These are phyloP conservation scores for Piprites chloris DNA, from an alignment of 2,113 vertebrate genomes.

Conservation along the genomic window DNA sequence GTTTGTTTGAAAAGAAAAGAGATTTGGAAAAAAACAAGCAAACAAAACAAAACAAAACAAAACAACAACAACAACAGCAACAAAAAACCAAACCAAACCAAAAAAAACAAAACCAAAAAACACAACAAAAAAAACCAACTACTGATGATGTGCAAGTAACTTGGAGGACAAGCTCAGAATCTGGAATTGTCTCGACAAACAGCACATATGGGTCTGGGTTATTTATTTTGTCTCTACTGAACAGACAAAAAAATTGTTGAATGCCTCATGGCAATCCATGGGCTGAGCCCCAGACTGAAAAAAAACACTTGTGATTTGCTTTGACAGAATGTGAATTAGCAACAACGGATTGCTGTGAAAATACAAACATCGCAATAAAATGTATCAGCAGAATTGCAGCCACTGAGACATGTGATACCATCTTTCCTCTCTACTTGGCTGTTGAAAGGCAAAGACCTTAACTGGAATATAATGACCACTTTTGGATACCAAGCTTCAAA, in stretches of 20 bases:
- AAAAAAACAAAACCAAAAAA: too few relatives aligned
- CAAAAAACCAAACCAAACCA: too few relatives aligned
- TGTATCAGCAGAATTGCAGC: not conserved
- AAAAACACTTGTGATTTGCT: not conserved
- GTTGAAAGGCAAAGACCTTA: not conserved
- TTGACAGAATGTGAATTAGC: not conserved
- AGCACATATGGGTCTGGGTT: not conserved
- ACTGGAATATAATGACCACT: not conserved
- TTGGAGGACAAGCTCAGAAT: not conserved
- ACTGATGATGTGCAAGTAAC: not conserved
- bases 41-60: too few relatives aligned
- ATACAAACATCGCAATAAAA: not conserved
- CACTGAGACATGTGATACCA: rapidly evolving
- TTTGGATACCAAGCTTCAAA: not conserved
- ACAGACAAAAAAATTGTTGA: not conserved
- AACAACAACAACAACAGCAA: too few relatives aligned
- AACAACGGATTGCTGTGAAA: not conserved
- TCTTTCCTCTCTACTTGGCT: not conserved
- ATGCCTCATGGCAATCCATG: not conserved
- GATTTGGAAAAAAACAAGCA: not conserved
- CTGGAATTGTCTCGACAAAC: not conserved
- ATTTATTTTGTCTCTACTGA: not conserved
- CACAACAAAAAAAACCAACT: too few relatives aligned
- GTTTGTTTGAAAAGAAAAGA: not conserved
- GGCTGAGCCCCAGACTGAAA: not conserved